These are phyloP conservation scores for Lutraria lutraria DNA, from an alignment of 2,888 invertebrate genomes.

Conservation along the genomic window DNA sequence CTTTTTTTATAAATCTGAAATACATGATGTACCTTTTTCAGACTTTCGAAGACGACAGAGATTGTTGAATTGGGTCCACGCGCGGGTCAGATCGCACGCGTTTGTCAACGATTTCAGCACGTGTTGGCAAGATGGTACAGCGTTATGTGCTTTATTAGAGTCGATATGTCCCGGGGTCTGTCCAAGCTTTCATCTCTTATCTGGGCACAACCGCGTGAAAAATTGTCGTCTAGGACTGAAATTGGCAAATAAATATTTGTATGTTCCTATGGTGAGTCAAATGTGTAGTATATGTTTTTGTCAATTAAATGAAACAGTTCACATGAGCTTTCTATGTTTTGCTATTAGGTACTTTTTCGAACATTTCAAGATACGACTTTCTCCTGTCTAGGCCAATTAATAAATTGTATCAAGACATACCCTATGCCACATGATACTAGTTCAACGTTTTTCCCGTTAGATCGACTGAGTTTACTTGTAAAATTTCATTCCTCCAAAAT, in stretches of 20 bases:
- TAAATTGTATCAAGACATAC: too few species aligned
- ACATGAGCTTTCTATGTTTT: too few species aligned
- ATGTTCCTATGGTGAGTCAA: conserved; percentile 80
- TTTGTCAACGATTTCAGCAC: conserved; percentile 79
- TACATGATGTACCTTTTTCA: conserved; percentile 42
- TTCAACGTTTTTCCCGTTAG: too few species aligned
- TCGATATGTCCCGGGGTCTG: conserved; percentile 85
- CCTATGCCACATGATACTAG: too few species aligned
- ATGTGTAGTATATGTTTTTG: too few species aligned
- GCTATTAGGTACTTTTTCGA: too few species aligned
- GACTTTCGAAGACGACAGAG: conserved; percentile 74
- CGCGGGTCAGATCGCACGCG: conserved; percentile 68
- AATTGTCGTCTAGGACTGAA: conserved; percentile 85
- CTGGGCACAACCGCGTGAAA: conserved; percentile 82
- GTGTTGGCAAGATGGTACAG: conserved; percentile 86
- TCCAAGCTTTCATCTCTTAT: conserved; percentile 83
- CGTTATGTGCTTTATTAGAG: conserved; percentile 85
- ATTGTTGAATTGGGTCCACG: conserved; percentile 81
- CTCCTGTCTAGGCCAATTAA: too few species aligned
- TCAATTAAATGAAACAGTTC: too few species aligned
- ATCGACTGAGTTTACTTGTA: too few species aligned
- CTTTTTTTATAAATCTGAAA: too few species aligned
- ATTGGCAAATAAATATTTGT: conserved; percentile 82
- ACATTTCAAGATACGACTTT: too few species aligned
- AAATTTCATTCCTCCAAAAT: too few species aligned